Evolutionary conservation across 1,140 invertebrate species (phyloP), one percentile per base, ranked within the genome.

Genomic region (Penaeus indicus): DNA sequence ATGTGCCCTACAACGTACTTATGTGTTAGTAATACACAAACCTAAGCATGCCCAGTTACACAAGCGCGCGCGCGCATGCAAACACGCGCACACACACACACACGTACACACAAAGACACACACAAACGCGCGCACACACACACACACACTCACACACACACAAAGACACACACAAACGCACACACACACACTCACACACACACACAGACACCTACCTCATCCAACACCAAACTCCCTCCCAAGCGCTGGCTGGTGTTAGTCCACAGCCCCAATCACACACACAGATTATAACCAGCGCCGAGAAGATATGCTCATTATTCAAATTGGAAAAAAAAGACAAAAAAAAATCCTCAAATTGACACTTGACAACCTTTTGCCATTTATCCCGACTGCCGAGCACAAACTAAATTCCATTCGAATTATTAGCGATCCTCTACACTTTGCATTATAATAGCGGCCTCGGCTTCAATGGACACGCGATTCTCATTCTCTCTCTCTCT

Each of bases 371-470:
- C 25, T 38, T 75, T 75, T 75, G 69, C 69, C 69, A 75, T 75
- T 75, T 75, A 38, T 75, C 38, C 25, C 16, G 69, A 75, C 25
- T 32, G 69, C 22, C 69, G 69, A 75, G 69, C 25, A 75, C 69
- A 75, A 75, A 75, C 69, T 27, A 38, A 75, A 75, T 75, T 75
- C 69, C 69, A 75, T 75, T 75, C 69, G 25, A 75, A 75, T 75
- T 75, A 75, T 75, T 75, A 75, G 69, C 69, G 38, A 75, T 75
- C 69, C 69, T 75, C 38, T 38, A 38, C 69, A 75, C 69, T 75
- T 75, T 32, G 69, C 69, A 75, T 75, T 32, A 75, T 75, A 75
- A 75, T 75, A n/a, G 69, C 25, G 69, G 69, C 0, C 69, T 7
- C 18, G 25, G 22, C 38, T 32, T 75, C 69, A 75, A 38, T 75